These are phyloP conservation scores for Tangara arthus DNA, from an alignment of 2,797 vertebrate species.

Conservation along the genomic window DNA sequence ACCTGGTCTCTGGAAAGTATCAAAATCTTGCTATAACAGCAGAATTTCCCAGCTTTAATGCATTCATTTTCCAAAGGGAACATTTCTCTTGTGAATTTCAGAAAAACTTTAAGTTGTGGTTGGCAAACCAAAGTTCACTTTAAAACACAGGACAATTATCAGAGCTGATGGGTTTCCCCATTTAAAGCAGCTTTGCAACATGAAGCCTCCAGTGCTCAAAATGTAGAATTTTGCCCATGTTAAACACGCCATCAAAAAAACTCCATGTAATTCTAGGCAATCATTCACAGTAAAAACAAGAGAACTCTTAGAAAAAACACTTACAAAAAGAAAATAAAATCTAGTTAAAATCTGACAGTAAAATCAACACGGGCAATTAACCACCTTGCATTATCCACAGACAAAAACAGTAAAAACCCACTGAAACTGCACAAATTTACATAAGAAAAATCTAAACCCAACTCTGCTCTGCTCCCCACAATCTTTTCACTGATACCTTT, in stretches of 20 bases:
- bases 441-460: neutral
- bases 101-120: neutral
- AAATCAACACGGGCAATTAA: conserved; percentile 6
- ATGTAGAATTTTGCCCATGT: neutral
- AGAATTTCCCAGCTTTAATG: neutral
- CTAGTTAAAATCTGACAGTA: conserved; percentile 37
- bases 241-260: neutral
- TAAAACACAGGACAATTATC: neutral
- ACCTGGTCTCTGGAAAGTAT: neutral
- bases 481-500: neutral
- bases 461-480: neutral
- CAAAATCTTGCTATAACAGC: neutral
- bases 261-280: neutral
- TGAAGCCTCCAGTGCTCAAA: conserved; percentile 32
- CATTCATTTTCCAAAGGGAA: neutral
- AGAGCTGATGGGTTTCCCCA: neutral
- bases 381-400: conserved; percentile 21
- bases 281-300: conserved; percentile 53
- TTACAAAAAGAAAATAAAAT: conserved; percentile 37
- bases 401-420: conserved; percentile 37
- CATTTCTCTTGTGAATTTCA: neutral
- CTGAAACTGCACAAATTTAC: conserved; percentile 25
- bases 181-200: neutral
- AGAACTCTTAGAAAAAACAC: conserved; percentile 44
- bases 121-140: neutral